Evolutionary conservation across 2,797 vertebrate genomes (phyloP), one percentile per base, ranked within the genome.

Genomic region (Hyperoplus lanceolatus): DNA sequence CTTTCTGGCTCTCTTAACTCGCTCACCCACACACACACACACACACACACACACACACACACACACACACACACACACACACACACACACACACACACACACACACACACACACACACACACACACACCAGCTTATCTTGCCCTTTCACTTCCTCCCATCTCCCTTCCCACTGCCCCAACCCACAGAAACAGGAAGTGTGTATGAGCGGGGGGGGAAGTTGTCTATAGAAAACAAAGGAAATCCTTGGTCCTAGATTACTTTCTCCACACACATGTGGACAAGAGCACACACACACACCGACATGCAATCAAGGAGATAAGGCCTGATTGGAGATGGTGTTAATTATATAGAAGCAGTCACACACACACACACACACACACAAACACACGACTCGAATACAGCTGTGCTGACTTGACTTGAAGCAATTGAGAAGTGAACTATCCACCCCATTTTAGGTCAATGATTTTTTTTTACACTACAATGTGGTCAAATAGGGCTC

Each of bases 131-230:
- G 2, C 79, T 75, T 85, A 77, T 83, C 80, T 75, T 68, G 75
- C 79, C 63, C 75, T 84, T 83, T 83, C 66, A 48, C 75, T 82
- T 84, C 79, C 85, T 63, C 45, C 16, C 4, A 14, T 9, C 70
- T 54, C 58, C 6, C 69, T 16, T 65, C 68, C 59, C 60, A 43
- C 71, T 71, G 56, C 46, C 63, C 81, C 64, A 49, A 80, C 72
- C 85, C 75, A 86, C 69, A 77, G 77, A 65, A 65, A 86, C 80
- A 89, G 91, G 92, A 93, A 87, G 81, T 61, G 62, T 85, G 54
- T 80, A 81, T 83, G 72, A 84, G 76, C 59, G 41, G 49, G 48
- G 87, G 90, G 48, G 87, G 90, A 91, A 89, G 82, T 86, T 60
- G 81, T 86, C 69, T 74, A 86, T 45, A 65, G 70, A 88, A 88